Evolutionary conservation across 2,888 invertebrate genomes (phyloP), one percentile per base, ranked within the genome.

Genomic region (Prionchulus punctatus): DNA sequence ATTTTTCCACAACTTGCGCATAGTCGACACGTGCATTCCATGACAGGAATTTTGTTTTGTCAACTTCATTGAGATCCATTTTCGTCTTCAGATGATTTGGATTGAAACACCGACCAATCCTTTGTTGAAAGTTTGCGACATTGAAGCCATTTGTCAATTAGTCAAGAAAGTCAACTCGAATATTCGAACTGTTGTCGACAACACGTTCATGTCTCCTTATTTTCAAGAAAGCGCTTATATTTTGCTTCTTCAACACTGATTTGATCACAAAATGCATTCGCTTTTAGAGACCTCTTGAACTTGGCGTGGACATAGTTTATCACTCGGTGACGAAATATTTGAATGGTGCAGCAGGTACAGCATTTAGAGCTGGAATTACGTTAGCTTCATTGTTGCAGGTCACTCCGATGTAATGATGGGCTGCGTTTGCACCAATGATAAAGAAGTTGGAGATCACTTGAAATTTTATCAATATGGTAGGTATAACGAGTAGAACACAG

Each of bases 351-450:
- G n/a, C n/a, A n/a, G n/a, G n/a, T n/a, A n/a, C n/a, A n/a, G n/a
- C n/a, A n/a, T n/a, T n/a, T n/a, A n/a, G n/a, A n/a, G n/a, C n/a
- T n/a, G n/a, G n/a, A n/a, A n/a, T n/a, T n/a, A n/a, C n/a, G n/a
- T n/a, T n/a, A n/a, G n/a, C n/a, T n/a, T n/a, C n/a, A n/a, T 62
- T 60, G 65, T 59, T 60, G 2, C 60, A 72, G 74, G 96, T 0
- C 96, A 98, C 74, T 83, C 88, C 1, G 96, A 98, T 75, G 85
- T 91, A 25, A 82, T 96, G 3, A 96, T 98, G 96, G 96, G 96
- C 1, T 84, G 86, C 21, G 80, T 83, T 4, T 76, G 85, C 36
- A 79, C 84, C 2, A 87, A 82, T 63, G 78, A 81, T 63, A 81
- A 84, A 45, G 80, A 80, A 48, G 66, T 92, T 1, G 81, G 81